A percentile compares a stretch with the other conserved stretches of the same genome.
Conservation (phyloP, 2,888 invertebrate species). For the Protodeltote pygarga region DNA sequence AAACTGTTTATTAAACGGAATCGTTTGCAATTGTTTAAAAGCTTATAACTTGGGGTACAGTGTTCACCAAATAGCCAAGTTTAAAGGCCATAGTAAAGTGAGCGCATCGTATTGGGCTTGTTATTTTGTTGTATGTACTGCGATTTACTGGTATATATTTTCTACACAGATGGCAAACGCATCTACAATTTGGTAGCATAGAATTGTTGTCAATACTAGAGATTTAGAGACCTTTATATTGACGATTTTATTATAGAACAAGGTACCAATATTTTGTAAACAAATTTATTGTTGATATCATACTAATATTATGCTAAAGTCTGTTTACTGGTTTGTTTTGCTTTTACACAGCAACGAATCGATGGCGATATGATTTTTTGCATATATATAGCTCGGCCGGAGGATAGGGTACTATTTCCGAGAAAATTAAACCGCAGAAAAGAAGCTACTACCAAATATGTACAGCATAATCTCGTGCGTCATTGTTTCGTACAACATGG, state of each 20-base stretch:
- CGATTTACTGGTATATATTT: conserved; percentile 26
- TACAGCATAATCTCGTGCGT: too few species aligned
- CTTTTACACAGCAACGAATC: too few species aligned
- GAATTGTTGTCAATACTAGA: not conserved
- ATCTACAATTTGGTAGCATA: conserved; percentile 1
- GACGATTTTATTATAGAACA: too few species aligned
- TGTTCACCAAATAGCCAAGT: conserved; percentile 50
- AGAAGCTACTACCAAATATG: too few species aligned
- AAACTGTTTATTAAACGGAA: not conserved
- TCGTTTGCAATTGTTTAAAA: not conserved
- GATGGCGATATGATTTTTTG: too few species aligned
- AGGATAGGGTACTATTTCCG: too few species aligned
- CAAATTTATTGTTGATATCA: not conserved
- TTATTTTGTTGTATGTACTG: conserved; percentile 53
- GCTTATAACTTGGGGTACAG: conserved; percentile 32
- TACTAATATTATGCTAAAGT: too few species aligned
- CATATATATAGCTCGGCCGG: too few species aligned
- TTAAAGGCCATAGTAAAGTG: conserved; percentile 57
- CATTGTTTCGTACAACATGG: too few species aligned
- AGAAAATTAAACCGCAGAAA: too few species aligned
- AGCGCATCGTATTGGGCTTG: conserved; percentile 54
- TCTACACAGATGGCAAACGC: not conserved
- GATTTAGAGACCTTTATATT: not conserved
- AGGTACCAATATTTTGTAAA: too few species aligned
- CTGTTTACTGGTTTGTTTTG: too few species aligned